A percentile compares a stretch with the other conserved stretches of the same genome.
These are phyloP conservation scores for Apogon hyalosoma DNA, from an alignment of 2,797 vertebrate species.

Conservation along the genomic window DNA sequence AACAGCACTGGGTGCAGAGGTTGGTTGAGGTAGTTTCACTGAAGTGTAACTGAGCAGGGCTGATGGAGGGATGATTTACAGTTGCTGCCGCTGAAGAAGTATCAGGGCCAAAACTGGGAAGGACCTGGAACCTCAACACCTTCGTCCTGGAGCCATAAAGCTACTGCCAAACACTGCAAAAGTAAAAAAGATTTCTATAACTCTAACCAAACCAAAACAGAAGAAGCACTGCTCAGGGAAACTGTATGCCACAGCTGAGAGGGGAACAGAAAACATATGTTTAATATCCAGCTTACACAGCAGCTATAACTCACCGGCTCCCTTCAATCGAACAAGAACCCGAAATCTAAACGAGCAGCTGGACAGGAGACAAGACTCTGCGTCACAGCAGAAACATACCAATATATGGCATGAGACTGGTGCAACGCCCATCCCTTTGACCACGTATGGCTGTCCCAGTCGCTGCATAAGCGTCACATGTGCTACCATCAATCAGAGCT, in stretches of 20 bases:
- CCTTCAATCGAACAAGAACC: not conserved
- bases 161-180: not conserved
- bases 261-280: not conserved
- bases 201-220: not conserved
- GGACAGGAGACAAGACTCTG: not conserved
- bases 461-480: conserved; percentile 26
- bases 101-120: not conserved
- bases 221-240: not conserved
- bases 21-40: too few relatives aligned
- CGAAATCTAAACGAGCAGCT: not conserved
- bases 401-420: conserved; percentile 20
- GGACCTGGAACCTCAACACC: not conserved
- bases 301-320: conserved; percentile 6
- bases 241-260: not conserved
- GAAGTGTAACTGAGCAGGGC: too few relatives aligned
- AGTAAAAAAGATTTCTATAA: not conserved
- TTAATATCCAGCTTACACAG: conserved; percentile 10
- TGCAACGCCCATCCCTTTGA: conserved; percentile 11
- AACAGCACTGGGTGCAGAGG: too few relatives aligned
- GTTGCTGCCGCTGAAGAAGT: not conserved
- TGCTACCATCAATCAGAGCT: conserved; percentile 63
- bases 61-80: not conserved
- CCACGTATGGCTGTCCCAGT: conserved; percentile 28
- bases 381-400: conserved; percentile 11
- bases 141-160: not conserved